Percentiles rank a stretch among this genome's conserved stretches.
Evolutionary conservation across 2,888 invertebrate genomes (phyloP).

Genomic region (Cynaeus angustus): DNA sequence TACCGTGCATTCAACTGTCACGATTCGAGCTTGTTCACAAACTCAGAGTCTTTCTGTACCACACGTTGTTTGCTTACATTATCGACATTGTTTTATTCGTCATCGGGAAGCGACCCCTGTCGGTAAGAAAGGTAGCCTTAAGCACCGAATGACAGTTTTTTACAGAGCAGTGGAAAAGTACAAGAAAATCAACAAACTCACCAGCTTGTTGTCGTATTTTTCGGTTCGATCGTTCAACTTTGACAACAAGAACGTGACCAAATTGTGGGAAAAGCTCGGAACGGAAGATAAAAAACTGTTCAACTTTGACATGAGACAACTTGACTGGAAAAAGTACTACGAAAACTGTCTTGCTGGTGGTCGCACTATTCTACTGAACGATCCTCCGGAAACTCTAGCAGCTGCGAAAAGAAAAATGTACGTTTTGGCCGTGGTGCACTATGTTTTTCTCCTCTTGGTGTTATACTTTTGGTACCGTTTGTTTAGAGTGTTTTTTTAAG

Average conservation of each 20-base stretch:
- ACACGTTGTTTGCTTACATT: slow-evolving; percentile 34
- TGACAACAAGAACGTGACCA: slow-evolving; percentile 77
- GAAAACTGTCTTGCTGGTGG: slow-evolving; percentile 82
- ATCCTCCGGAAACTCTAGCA: slow-evolving; percentile 81
- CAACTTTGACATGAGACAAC: slow-evolving; percentile 80
- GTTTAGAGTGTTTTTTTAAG: background rate
- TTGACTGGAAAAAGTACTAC: slow-evolving; percentile 84
- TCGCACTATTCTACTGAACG: slow-evolving; percentile 84
- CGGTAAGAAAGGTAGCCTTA: background rate
- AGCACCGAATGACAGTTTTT: background rate
- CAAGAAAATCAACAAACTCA: slow-evolving; percentile 85
- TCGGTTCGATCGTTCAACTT: slow-evolving; percentile 82
- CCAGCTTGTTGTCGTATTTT: slow-evolving; percentile 83
- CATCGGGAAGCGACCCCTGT: slow-evolving; percentile 27
- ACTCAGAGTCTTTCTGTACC: slow-evolving; percentile 14
- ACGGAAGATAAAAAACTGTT: slow-evolving; percentile 76
- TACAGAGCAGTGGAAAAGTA: slow-evolving; percentile 82
- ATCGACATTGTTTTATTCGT: slow-evolving; percentile 19
- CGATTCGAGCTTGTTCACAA: slow-evolving; percentile 12
- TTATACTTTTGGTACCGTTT: slow-evolving; percentile 8
- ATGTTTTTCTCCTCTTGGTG: slow-evolving; percentile 12
- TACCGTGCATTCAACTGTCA: background rate
- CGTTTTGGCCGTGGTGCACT: slow-evolving; percentile 21
- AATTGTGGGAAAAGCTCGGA: slow-evolving; percentile 75
- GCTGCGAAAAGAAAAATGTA: slow-evolving; percentile 75